Evolutionary conservation across 2,797 vertebrate genomes (phyloP), one percentile per base, ranked within the genome.

Genomic region (Urosaurus nigricauda): DNA sequence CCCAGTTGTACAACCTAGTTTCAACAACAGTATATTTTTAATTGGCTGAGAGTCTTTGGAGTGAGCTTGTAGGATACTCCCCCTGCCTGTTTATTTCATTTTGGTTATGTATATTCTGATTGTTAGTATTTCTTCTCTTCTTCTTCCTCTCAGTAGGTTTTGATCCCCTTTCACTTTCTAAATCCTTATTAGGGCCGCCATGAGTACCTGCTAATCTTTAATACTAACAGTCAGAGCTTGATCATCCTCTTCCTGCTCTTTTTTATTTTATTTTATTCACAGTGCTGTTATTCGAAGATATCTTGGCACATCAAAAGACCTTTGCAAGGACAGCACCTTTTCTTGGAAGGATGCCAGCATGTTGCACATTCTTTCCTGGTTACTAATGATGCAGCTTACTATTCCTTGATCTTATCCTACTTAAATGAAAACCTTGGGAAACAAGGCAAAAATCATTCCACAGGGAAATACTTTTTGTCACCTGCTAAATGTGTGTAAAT

Each of bases 241-340:
- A 93, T 87, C 77, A 40, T 63, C 43, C 21, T 79, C 68, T 84
- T 83, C 58, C 35, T 81, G 88, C 2, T 65, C 87, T 58, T 47
- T 8, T 86, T n/a, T n/a, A n/a, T n/a, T 68, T 32, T 32, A 26
- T 21, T 4, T 87, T 90, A 85, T 73, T 71, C 87, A 68, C 81
- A 79, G 81, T 82, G 87, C 86, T 88, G 60, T 84, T 84, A 90
- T 53, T 93, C 80, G 68, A 53, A 94, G 80, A 93, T 93, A 93
- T 93, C 94, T 88, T 94, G 90, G 92, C 86, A 87, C 90, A 91
- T 75, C 85, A 56, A 93, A n/a, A 92, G 92, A 92, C 90, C 87
- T 94, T 92, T 87, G 93, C 91, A 92, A 94, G 93, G 88, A 93
- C 83, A 68, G 60, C 75, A 0, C 84, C 63, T 51, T 87, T 79